A percentile compares a stretch with the other conserved stretches of the same genome.
phyloP scores from a whole-genome alignment of 2,888 invertebrate species.

The Watsonalla binaria region DNA sequence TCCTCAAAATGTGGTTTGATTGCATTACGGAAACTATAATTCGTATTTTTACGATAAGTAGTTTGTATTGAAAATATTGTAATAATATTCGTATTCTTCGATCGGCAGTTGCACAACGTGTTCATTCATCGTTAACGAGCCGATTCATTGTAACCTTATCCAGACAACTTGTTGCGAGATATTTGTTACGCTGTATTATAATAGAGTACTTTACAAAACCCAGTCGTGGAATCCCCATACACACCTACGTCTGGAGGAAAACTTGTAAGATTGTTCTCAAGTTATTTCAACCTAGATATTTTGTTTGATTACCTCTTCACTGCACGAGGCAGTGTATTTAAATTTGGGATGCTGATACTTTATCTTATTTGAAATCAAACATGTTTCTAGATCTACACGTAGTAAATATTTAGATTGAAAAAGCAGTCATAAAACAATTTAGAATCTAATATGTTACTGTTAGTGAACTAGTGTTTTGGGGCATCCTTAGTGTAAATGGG shows the following conservation, averaged over 20 bases:
- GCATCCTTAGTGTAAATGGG: too few relatives aligned
- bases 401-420: too few relatives aligned
- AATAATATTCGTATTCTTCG: constrained; percentile 48
- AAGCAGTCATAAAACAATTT: too few relatives aligned
- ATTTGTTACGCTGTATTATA: not conserved
- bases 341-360: too few relatives aligned
- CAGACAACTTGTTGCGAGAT: constrained; percentile 3
- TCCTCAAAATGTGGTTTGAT: constrained; percentile 23
- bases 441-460: too few relatives aligned
- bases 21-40: constrained; percentile 13
- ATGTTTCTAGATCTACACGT: too few relatives aligned
- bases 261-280: not conserved
- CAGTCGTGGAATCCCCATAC: not conserved
- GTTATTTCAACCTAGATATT: not conserved
- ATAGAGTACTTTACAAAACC: not conserved
- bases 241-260: not conserved
- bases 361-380: too few relatives aligned
- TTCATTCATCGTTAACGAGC: constrained; percentile 43
- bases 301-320: too few relatives aligned
- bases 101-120: constrained; percentile 47
- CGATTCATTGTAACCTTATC: constrained; percentile 20
- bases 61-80: constrained; percentile 15
- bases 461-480: too few relatives aligned
- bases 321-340: too few relatives aligned
- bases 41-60: not conserved